Evolutionary conservation across 2,113 vertebrate species (phyloP), one percentile per base, ranked within the genome.

Genomic region (Pteruthius melanotis): DNA sequence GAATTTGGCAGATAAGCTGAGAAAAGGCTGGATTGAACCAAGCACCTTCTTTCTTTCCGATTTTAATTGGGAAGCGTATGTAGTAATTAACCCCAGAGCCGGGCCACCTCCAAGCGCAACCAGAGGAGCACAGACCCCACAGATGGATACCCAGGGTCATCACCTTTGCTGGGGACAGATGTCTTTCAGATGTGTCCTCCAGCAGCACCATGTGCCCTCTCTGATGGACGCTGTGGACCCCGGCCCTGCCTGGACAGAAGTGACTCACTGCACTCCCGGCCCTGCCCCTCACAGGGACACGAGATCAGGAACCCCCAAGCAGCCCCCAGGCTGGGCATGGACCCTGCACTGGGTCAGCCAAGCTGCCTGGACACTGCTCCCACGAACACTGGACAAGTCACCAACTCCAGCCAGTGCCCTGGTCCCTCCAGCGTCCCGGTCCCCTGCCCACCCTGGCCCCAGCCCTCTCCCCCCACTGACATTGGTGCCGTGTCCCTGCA

Each of bases 61-160:
- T 89, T 94, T 94, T 96, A 95, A 95, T 93, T 93, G 95, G 83
- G 88, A 88, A 92, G 71, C 5, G 7, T 5, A 18, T 31, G 59
- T 71, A 63, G 74, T 93, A 78, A 97, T 97, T 93, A 96, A 93
- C 96, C 94, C 80, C 80, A 11, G 65, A 57, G 76, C 91, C 80
- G 1, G 0, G 83, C 26, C 17, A 7, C 83, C 30, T 54, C 70
- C 8, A 13, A 39, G 59, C 1, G 0, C 52, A 52, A 12, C 37
- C 37, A 18, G 15, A 39, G 70, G 26, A 66, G 37, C n/a, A 28
- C 5, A 39, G 45, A 40, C 50, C 42, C 69, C 7, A 3, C 30
- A 39, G 56, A 63, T 37, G 56, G 47, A 83, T 33, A 26, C 23
- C 15, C 54, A 49, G 30, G 70, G 17, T 27, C 54, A 31, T 4